Evolutionary conservation across 2,888 invertebrate species (phyloP), one percentile per base, ranked within the genome.

Genomic region (Glaucopsyche alexis): DNA sequence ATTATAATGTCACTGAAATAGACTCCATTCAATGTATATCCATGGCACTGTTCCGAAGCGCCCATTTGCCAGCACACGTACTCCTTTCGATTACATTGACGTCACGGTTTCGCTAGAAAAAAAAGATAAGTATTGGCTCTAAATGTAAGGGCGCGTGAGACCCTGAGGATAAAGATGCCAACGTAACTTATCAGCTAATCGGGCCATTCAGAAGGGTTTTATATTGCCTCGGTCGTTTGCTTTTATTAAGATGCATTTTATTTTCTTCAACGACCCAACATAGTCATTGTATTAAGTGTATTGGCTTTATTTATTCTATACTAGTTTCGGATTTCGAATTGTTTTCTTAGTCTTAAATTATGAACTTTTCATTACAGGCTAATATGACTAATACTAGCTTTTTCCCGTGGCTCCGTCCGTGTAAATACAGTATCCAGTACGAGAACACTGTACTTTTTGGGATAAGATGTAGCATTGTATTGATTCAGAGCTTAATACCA

Each of bases 41-140:
- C 45, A 7, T 29, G 19, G 66, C 64, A 13, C 49, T 76, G 80
- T 86, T 88, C 87, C 87, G 73, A 74, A 85, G 76, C 82, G 81
- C 79, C 83, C 84, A 85, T 89, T 87, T 82, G 77, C 81, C 79
- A 81, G 78, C 67, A 80, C 81, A 79, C 82, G 81, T 84, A 84
- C 83, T 83, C 82, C 80, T 87, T 88, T 88, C 88, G 87, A 87
- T 88, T 88, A 88, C 87, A 84, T 80, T 84, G 85, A 84, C 84
- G 85, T 87, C 87, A 85, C 79, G 81, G 83, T 79, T 80, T 82
- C 79, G 78, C 80, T 69, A 82, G 83, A 83, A 87, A 87, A 87
- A 72, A 87, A 87, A 86, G 84, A 88, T 86, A 87, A 86, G 87
- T 88, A 87, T 87, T 84, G 83, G 81, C 82, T 85, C 79, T 83